Base-by-base conservation (phyloP, 37 sponge, comb jelly and placozoan species). In the Agelas oroides region DNA sequence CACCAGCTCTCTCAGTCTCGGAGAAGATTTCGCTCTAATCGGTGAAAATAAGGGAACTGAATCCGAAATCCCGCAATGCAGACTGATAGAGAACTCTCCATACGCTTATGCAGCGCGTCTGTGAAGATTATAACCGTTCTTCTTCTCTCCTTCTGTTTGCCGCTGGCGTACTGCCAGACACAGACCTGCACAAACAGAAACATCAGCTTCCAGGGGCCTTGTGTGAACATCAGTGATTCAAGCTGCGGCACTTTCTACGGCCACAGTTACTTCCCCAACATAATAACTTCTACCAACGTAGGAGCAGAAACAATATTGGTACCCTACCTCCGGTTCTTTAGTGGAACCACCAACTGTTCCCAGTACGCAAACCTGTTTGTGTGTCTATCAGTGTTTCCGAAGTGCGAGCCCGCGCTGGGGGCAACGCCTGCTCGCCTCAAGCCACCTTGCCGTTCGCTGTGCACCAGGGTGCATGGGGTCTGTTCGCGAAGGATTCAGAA, bases 321-420 rank as follows among this genome's bases (percentile, higher is more conserved):
- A 0, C 0, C 17, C 31, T 80, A 87, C 75, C 23, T 21, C 8
- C 12, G 53, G 8, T 18, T 53, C n/a, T 52, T n/a, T 40, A 53
- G 31, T 17, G 5, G 5, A 61, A 5, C 6, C 46, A 14, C 2
- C 30, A 20, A 39, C 46, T 86, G 86, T 34, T 86, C 86, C 18
- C 2, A 2, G 3, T 71, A 61, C 25, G 30, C 57, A 3, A 14
- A 56, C 8, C 28, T 86, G 23, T 71, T 61, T 33, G 17, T 86
- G 16, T 86, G 86, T 78, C 71, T 78, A 53, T 35, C 86, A 53
- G 31, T 86, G 23, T 30, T 71, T 19, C 86, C 86, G 3, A 34
- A 19, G 2, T 86, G 86, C 67, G 57, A 54, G 24, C 57, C 65
- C 6, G 0, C 65, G 25, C 25, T 13, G 8, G 15, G 27, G 23